phyloP scores from a whole-genome alignment of 2,888 invertebrate genomes.

The Leptopilina myrica region DNA sequence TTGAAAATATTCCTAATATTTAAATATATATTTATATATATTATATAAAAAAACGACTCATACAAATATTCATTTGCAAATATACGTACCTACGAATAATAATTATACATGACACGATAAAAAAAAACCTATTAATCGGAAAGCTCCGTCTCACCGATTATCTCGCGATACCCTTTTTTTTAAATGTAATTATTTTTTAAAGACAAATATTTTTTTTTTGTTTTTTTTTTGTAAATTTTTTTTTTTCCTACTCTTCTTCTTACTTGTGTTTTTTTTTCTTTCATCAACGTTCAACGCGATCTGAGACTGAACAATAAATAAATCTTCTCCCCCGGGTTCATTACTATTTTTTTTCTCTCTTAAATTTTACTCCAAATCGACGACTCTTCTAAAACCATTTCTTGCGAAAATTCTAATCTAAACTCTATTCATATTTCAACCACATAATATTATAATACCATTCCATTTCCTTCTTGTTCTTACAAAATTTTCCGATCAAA shows the following conservation, averaged over 20 bases:
- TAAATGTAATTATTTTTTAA: too few species aligned
- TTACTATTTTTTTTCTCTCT: constrained; percentile 46
- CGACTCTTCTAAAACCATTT: constrained; percentile 56
- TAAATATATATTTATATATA: constrained; percentile 5
- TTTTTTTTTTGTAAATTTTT: too few species aligned
- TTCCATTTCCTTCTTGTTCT: constrained; percentile 54
- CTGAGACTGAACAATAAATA: constrained; percentile 40
- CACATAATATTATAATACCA: constrained; percentile 59
- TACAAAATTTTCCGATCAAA: constrained; percentile 44
- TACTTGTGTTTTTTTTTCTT: constrained; percentile 45
- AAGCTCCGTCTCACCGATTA: constrained; percentile 54
- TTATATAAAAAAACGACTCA: constrained; percentile 49
- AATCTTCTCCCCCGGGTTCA: constrained; percentile 40
- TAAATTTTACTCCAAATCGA: constrained; percentile 49
- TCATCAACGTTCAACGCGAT: constrained; percentile 52
- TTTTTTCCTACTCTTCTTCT: constrained; percentile 7
- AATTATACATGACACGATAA: constrained; percentile 57
- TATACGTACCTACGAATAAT: constrained; percentile 42
- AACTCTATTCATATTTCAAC: constrained; percentile 76
- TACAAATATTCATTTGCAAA: constrained; percentile 49
- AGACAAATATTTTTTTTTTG: too few species aligned
- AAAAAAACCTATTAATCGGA: constrained; percentile 51
- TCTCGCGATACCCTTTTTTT: constrained; percentile 39
- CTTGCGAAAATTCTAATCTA: constrained; percentile 65
- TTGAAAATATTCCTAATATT: constrained; percentile 51